phyloP scores from a whole-genome alignment of 1,140 invertebrate species.

The Megathymus violae region DNA sequence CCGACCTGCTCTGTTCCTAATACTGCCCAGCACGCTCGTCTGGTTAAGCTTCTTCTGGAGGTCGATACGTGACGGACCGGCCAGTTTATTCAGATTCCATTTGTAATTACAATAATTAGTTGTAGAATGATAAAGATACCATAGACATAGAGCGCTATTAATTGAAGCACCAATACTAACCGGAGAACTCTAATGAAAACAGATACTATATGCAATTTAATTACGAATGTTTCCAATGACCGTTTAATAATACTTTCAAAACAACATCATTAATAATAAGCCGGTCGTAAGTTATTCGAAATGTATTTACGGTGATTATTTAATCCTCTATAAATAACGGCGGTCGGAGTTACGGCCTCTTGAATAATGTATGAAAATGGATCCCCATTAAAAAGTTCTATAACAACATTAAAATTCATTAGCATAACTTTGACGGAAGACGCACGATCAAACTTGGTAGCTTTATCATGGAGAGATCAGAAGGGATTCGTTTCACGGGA shows the following conservation, averaged over 20 bases:
- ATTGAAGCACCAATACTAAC: too few relatives aligned
- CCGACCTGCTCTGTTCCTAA: too few relatives aligned
- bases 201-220: too few relatives aligned
- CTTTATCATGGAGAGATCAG: conserved; percentile 7
- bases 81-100: too few relatives aligned
- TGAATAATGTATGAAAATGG: conserved; percentile 30
- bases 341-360: not conserved
- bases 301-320: conserved; percentile 23
- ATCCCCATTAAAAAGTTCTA: conserved; percentile 29
- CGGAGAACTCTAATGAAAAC: too few relatives aligned
- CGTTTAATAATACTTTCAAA: not conserved
- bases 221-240: too few relatives aligned
- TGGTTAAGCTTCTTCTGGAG: too few relatives aligned
- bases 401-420: conserved; percentile 30
- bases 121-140: too few relatives aligned
- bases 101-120: too few relatives aligned
- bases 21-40: too few relatives aligned
- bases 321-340: conserved; percentile 30
- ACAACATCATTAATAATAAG: not conserved
- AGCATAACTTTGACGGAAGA: conserved; percentile 24
- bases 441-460: conserved; percentile 7
- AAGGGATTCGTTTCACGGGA: conserved; percentile 18
- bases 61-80: too few relatives aligned
- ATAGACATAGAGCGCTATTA: too few relatives aligned
- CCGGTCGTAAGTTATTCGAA: not conserved